phyloP scores from a whole-genome alignment of 2,113 vertebrate genomes.

The Pipra filicauda region DNA sequence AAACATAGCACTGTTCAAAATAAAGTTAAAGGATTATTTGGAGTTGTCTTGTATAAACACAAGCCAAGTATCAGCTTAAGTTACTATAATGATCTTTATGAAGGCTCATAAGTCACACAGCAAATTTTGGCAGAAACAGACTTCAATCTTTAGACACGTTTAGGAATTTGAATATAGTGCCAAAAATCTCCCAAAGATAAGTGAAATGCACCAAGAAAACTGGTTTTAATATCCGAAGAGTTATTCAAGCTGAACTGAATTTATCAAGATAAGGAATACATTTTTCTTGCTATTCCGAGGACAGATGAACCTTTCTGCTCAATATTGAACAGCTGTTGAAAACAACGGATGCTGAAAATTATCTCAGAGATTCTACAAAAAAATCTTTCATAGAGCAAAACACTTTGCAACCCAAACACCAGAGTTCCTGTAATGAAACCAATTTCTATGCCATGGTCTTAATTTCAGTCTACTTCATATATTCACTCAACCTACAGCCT shows the following conservation, averaged over 20 bases:
- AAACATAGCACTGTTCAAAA: background rate
- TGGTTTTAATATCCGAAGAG: slow-evolving; percentile 30
- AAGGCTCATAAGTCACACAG: background rate
- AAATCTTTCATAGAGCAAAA: background rate
- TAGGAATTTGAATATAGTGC: background rate
- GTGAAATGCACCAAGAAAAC: slow-evolving; percentile 29
- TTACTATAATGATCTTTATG: slow-evolving; percentile 16
- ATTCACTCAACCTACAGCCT: background rate
- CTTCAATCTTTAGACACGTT: background rate
- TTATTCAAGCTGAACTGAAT: slow-evolving; percentile 37
- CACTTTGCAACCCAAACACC: background rate
- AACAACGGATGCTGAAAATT: slow-evolving; percentile 13
- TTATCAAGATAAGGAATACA: slow-evolving; percentile 34
- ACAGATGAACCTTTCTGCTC: background rate
- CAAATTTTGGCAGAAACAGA: slow-evolving; percentile 38
- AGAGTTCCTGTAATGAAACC: background rate
- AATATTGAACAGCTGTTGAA: slow-evolving; percentile 17
- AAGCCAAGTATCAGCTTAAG: slow-evolving; percentile 40
- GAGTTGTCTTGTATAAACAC: slow-evolving; percentile 27
- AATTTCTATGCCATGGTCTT: background rate
- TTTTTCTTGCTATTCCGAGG: slow-evolving; percentile 19
- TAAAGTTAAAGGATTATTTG: slow-evolving; percentile 44
- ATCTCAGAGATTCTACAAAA: background rate
- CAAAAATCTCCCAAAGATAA: slow-evolving; percentile 40
- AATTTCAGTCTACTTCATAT: background rate